Evolutionary conservation across 2,888 invertebrate genomes (phyloP).

Genomic region (Formica aserva): DNA sequence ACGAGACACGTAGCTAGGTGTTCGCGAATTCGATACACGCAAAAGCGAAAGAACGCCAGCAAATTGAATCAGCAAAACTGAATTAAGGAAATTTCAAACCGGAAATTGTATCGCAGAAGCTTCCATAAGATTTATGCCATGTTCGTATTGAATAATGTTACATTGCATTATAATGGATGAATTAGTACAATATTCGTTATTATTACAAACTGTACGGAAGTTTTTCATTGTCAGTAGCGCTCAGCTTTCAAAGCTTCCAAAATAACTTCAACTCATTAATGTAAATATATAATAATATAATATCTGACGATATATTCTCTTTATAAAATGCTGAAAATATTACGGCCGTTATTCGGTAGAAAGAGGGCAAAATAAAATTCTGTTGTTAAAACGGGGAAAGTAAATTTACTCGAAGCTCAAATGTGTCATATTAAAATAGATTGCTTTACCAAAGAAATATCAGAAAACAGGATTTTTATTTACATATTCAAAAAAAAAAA

Average conservation of each 20-base stretch:
- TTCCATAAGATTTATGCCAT: slow-evolving; percentile 20
- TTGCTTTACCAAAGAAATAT: background rate
- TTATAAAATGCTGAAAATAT: background rate
- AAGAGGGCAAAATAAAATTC: background rate
- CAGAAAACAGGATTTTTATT: background rate
- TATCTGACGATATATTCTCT: background rate
- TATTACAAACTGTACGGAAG: slow-evolving; percentile 2
- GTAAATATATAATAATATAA: background rate
- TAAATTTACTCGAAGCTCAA: slow-evolving; percentile 7
- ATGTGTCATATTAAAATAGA: slow-evolving; percentile 4
- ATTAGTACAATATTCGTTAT: slow-evolving; percentile 24
- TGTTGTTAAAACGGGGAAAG: background rate
- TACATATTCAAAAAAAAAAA: background rate
- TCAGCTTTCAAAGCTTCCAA: background rate
- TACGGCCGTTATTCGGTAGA: background rate
- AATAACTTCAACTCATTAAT: slow-evolving; percentile 9
- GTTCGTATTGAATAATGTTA: slow-evolving; percentile 7
- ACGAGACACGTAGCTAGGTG: slow-evolving; percentile 24
- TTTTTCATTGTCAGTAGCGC: background rate
- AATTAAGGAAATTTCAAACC: slow-evolving; percentile 28
- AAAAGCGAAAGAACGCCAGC: background rate
- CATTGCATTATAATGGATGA: slow-evolving; percentile 1
- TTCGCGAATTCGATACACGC: slow-evolving; percentile 42
- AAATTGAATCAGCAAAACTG: slow-evolving; percentile 38
- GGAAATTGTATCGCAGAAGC: slow-evolving; percentile 21